phyloP scores from a whole-genome alignment of 2,888 invertebrate species.

The Plebejus anna region DNA sequence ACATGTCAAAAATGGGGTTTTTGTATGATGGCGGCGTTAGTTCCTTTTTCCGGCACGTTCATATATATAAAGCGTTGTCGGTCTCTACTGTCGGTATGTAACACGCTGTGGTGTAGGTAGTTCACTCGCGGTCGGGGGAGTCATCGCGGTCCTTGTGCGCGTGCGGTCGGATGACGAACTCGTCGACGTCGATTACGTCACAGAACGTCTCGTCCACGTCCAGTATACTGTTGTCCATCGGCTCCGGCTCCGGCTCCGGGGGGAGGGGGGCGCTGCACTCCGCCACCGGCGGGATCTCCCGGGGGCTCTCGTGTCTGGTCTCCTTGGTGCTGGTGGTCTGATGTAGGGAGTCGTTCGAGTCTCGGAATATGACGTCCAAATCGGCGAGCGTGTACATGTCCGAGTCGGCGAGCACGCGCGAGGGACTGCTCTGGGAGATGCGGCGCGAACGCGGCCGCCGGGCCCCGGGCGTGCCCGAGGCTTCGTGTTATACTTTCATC shows the following conservation, averaged over 20 bases:
- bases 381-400: conserved; percentile 56
- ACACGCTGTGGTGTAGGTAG: not conserved
- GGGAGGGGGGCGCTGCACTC: conserved; percentile 13
- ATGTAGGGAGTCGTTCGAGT: conserved; percentile 38
- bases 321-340: conserved; percentile 7
- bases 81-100: too few species aligned
- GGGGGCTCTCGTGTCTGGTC: not conserved
- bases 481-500: conserved; percentile 69
- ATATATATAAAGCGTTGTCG: too few species aligned
- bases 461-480: conserved; percentile 44
- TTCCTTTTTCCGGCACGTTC: too few species aligned
- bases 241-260: conserved; percentile 1
- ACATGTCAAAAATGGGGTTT: too few species aligned
- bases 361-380: conserved; percentile 57
- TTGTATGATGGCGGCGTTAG: too few species aligned
- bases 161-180: conserved; percentile 17
- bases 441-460: conserved; percentile 87
- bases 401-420: conserved; percentile 52
- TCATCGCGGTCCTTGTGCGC: conserved; percentile 4
- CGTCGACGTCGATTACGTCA: conserved; percentile 24
- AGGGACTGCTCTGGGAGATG: conserved; percentile 90
- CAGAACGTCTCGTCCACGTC: conserved; percentile 21
- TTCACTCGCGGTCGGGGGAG: not conserved
- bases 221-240: conserved; percentile 20
- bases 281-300: not conserved